A percentile compares a stretch with the other conserved stretches of the same genome.
phyloP scores from a whole-genome alignment of 2,113 vertebrate genomes.

The Erinaceus europaeus region DNA sequence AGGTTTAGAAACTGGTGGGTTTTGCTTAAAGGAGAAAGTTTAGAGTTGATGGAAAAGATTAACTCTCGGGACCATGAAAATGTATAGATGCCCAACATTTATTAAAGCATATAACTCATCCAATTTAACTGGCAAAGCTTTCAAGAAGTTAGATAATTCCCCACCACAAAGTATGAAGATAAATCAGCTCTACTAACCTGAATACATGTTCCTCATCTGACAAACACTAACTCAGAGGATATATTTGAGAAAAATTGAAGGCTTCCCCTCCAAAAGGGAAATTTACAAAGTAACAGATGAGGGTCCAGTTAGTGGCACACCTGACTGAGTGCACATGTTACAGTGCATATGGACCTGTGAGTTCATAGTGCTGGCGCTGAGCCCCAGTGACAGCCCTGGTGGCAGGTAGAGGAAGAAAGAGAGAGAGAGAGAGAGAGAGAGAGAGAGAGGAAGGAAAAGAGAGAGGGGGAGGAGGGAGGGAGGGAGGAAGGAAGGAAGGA shows the following conservation, averaged over 20 bases:
- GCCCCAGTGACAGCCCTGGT: too few species aligned
- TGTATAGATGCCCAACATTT: slow-evolving; percentile 28
- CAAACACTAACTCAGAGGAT: not conserved
- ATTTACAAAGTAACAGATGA: too few species aligned
- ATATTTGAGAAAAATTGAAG: not conserved
- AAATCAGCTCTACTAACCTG: slow-evolving; percentile 15
- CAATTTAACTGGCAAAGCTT: slow-evolving; percentile 17
- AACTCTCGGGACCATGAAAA: slow-evolving; percentile 4
- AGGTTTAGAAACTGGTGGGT: slow-evolving; percentile 28
- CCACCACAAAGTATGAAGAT: not conserved
- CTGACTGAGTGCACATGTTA: too few species aligned
- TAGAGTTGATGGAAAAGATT: slow-evolving; percentile 39
- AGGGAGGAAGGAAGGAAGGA: too few species aligned
- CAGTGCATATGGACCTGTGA: too few species aligned
- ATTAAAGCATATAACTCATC: not conserved
- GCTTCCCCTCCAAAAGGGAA: not conserved
- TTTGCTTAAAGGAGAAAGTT: slow-evolving; percentile 38
- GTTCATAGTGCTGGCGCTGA: too few species aligned
- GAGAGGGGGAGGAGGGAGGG: too few species aligned
- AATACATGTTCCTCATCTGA: not conserved
- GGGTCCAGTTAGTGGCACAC: too few species aligned
- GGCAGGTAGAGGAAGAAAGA: too few species aligned
- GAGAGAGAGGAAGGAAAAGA: too few species aligned
- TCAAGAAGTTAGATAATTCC: not conserved
- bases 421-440: too few species aligned